Evolutionary conservation across 1,140 invertebrate genomes (phyloP), one percentile per base, ranked within the genome.

Genomic region (Drosophila melanica): DNA sequence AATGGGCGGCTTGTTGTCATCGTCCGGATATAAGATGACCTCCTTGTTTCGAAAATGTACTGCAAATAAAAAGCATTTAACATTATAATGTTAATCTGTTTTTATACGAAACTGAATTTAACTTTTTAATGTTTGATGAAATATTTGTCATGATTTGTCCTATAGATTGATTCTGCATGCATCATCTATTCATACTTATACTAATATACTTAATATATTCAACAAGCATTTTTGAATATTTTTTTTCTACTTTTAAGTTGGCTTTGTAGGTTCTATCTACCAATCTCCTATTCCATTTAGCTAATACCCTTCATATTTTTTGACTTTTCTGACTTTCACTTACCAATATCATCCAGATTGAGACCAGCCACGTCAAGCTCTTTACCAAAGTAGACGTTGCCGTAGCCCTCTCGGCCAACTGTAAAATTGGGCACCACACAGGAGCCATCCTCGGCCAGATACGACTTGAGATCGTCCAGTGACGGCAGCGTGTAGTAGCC

Each of bases 391-490:
- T 94, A 97, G 0, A 99, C 96, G 92, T 96, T 97, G 20, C 99
- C 98, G 92, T 98, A 99, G 47, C 97, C 97, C 63, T 95, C 93
- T 12, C 98, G 94, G 0, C 98, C 98, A 53, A 99, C 94, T 0
- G 97, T 97, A 72, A 99, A 97, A 75, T 97, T 95, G n/a, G 97
- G 95, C 10, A 99, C 96, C 33, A 97, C 92, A 91, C 98, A 99
- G 20, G 93, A 93, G 1, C 96, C 96, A 90, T 96, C 94, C 92
- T 96, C 93, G 10, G 95, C 92, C 35, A 95, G 92, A 71, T 93
- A 93, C 1, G 92, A 93, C 11, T 92, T 92, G 20, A 99, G 93
- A 63, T 98, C 96, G 55, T 97, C 95, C 63, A 98, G 74, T 10
- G 94, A 92, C 0, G 98, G 98, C 47, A 97, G 94, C 0, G 96